A percentile compares a stretch with the other conserved stretches of the same genome.
Evolutionary conservation across 1,140 invertebrate genomes (phyloP).

Genomic region (Bombus sylvicola): DNA sequence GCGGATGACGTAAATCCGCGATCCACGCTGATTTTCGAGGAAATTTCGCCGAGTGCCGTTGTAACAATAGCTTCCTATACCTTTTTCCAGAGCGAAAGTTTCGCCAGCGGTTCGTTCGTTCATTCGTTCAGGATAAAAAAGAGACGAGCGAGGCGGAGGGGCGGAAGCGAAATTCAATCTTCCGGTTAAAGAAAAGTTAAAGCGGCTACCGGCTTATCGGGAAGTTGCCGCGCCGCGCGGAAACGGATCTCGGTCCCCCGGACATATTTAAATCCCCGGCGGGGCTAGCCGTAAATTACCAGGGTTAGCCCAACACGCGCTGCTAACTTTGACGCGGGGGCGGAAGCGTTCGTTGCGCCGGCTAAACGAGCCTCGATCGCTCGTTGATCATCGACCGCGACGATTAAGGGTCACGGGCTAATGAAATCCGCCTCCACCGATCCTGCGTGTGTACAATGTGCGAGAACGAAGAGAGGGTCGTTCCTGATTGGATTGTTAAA

Average conservation of each 20-base stretch:
- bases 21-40: slow-evolving; percentile 56
- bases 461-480: neutral
- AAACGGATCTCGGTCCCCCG: slow-evolving; percentile 62
- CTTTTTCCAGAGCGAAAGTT: slow-evolving; percentile 46
- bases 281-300: slow-evolving; percentile 61
- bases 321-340: slow-evolving; percentile 50
- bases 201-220: slow-evolving; percentile 66
- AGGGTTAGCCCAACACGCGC: slow-evolving; percentile 43
- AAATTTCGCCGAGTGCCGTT: slow-evolving; percentile 52
- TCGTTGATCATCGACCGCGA: slow-evolving; percentile 43
- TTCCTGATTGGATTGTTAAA: neutral
- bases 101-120: neutral
- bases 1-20: slow-evolving; percentile 53
- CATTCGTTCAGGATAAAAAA: neutral
- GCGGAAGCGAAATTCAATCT: slow-evolving; percentile 62
- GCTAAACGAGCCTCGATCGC: slow-evolving; percentile 44
- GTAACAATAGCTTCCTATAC: slow-evolving; percentile 57
- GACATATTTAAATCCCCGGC: slow-evolving; percentile 67
- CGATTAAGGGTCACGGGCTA: slow-evolving; percentile 49
- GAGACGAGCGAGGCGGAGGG: neutral
- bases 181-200: slow-evolving; percentile 68
- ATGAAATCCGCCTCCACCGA: slow-evolving; percentile 44
- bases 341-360: slow-evolving; percentile 41
- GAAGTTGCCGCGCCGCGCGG: slow-evolving; percentile 52
- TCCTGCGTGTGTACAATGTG: neutral